These are phyloP conservation scores for Drosophila nigrodunni DNA, from an alignment of 1,140 invertebrate genomes.

Conservation along the genomic window DNA sequence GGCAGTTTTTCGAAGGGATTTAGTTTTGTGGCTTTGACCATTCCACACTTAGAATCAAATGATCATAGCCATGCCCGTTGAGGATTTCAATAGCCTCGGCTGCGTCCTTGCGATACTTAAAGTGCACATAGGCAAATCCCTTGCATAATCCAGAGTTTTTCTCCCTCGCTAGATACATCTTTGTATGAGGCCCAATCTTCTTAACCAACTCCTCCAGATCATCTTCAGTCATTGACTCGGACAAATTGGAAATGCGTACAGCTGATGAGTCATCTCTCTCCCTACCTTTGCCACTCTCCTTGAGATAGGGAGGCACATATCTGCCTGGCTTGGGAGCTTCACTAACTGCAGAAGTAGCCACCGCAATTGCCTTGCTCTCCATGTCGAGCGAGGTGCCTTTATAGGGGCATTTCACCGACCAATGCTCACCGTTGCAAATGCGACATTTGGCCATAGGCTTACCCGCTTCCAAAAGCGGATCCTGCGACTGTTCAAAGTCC, in stretches of 20 bases:
- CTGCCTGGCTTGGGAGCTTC: slow-evolving; percentile 86
- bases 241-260: slow-evolving; percentile 98
- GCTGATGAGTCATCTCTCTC: slow-evolving; percentile 93
- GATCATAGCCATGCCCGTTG: slow-evolving; percentile 98
- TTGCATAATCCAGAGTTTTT: slow-evolving; percentile 92
- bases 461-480: slow-evolving; percentile 86
- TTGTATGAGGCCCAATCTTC: slow-evolving; percentile 85
- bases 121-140: slow-evolving; percentile 98
- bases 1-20: slow-evolving; percentile 25
- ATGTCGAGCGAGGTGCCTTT: slow-evolving; percentile 92
- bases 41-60: slow-evolving; percentile 98
- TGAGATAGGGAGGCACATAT: slow-evolving; percentile 94
- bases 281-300: slow-evolving; percentile 91
- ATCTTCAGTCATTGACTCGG: slow-evolving; percentile 96
- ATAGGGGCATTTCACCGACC: slow-evolving; percentile 98
- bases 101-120: slow-evolving; percentile 94
- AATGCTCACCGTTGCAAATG: slow-evolving; percentile 98
- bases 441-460: slow-evolving; percentile 95
- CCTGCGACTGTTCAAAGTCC: slow-evolving; percentile 93
- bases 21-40: slow-evolving; percentile 95
- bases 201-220: slow-evolving; percentile 98
- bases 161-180: slow-evolving; percentile 95
- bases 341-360: slow-evolving; percentile 58
- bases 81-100: slow-evolving; percentile 95
- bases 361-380: slow-evolving; percentile 72